Evolutionary conservation across 2,888 invertebrate species (phyloP).

Genomic region (Saturnia japonica): DNA sequence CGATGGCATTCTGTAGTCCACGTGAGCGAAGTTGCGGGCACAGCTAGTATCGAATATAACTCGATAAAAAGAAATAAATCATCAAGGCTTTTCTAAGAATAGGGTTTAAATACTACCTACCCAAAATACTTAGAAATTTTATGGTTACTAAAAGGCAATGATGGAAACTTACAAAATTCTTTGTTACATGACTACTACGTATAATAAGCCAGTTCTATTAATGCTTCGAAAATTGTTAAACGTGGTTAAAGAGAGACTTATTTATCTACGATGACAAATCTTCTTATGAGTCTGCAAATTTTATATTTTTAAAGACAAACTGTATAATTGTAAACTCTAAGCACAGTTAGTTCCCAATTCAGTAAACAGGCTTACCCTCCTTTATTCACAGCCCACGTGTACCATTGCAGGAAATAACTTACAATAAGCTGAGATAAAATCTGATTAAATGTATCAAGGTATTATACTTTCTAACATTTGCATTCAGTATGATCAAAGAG

Average conservation of each 20-base stretch:
- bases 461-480: constrained; percentile 11
- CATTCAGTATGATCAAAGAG: not conserved
- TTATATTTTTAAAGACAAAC: not conserved
- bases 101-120: too few relatives aligned
- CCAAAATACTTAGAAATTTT: too few relatives aligned
- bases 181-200: too few relatives aligned
- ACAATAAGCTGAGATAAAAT: constrained; percentile 34
- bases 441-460: constrained; percentile 22
- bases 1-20: too few relatives aligned
- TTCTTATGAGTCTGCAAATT: not conserved
- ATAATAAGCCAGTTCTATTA: too few relatives aligned
- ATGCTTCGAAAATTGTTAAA: not conserved
- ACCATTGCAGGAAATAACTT: constrained; percentile 32
- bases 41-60: too few relatives aligned
- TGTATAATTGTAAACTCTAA: constrained; percentile 7
- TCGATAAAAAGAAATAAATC: too few relatives aligned
- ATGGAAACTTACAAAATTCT: too few relatives aligned
- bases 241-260: not conserved
- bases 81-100: too few relatives aligned
- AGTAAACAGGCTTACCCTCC: constrained; percentile 19
- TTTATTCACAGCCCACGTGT: constrained; percentile 26
- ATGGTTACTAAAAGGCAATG: too few relatives aligned
- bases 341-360: constrained; percentile 16
- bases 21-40: too few relatives aligned
- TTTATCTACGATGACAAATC: not conserved